Percentiles rank a stretch among this genome's conserved stretches.
phyloP scores from a whole-genome alignment of 2,888 invertebrate species.

The Glaucopsyche alexis region DNA sequence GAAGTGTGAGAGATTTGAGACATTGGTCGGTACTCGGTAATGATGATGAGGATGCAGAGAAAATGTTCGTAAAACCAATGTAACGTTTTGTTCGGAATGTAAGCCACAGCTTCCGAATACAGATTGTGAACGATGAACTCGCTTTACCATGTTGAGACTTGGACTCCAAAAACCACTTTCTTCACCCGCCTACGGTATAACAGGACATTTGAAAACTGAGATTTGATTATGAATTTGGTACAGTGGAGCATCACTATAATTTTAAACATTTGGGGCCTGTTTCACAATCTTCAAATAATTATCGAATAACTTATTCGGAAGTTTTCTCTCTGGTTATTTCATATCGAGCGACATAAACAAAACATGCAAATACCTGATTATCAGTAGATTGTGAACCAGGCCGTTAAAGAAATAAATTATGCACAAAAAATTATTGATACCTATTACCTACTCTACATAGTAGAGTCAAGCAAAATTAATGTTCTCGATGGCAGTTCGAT shows the following conservation, averaged over 20 bases:
- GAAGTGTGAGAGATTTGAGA: too few species aligned
- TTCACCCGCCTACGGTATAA: conserved; percentile 12
- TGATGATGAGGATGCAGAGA: conserved; percentile 9
- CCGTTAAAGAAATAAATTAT: too few species aligned
- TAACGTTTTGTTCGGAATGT: conserved; percentile 13
- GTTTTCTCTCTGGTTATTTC: too few species aligned
- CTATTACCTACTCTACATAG: too few species aligned
- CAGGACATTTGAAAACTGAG: conserved; percentile 15
- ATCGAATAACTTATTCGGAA: too few species aligned
- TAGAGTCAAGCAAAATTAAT: too few species aligned
- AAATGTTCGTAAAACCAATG: conserved; percentile 4
- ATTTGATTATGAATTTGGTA: conserved; percentile 15
- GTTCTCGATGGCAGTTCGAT: too few species aligned
- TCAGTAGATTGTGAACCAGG: too few species aligned
- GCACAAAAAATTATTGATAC: too few species aligned
- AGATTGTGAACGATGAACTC: conserved; percentile 8
- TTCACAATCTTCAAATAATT: too few species aligned
- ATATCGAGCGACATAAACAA: too few species aligned
- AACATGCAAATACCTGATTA: too few species aligned
- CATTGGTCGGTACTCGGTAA: not conserved
- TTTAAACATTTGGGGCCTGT: not conserved
- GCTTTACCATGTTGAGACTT: not conserved
- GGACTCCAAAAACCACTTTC: conserved; percentile 14
- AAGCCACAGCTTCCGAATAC: conserved; percentile 17
- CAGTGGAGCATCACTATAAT: not conserved